Evolutionary conservation across 1,140 invertebrate species (phyloP).

Genomic region (Gryllus bimaculatus): DNA sequence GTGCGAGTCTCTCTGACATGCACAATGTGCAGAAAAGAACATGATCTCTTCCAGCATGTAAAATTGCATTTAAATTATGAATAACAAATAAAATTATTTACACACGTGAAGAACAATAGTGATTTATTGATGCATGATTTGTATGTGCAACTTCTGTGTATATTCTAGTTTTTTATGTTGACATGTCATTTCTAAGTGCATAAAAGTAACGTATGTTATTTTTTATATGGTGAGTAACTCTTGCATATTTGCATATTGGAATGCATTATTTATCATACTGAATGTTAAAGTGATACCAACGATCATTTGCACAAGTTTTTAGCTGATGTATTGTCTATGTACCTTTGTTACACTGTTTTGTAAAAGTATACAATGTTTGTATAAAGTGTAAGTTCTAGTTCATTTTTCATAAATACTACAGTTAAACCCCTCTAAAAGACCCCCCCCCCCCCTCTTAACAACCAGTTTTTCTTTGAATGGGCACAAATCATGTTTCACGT

Average conservation of each 20-base stretch:
- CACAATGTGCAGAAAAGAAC: background rate
- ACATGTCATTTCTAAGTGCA: background rate
- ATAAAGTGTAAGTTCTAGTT: background rate
- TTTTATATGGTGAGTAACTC: background rate
- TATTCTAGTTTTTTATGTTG: background rate
- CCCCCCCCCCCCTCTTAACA: too few relatives aligned
- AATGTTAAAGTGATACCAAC: conserved; percentile 8
- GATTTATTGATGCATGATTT: background rate
- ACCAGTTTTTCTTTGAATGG: too few relatives aligned
- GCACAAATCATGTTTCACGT: too few relatives aligned
- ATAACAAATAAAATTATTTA: background rate
- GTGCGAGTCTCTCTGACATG: background rate
- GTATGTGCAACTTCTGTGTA: background rate
- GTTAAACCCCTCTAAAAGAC: background rate
- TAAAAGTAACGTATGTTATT: background rate
- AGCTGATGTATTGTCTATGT: conserved; percentile 13
- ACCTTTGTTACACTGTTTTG: conserved; percentile 10
- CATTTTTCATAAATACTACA: conserved; percentile 6
- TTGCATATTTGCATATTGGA: background rate
- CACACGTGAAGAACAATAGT: background rate
- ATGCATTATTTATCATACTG: background rate
- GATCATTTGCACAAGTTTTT: conserved; percentile 15
- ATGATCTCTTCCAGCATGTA: background rate
- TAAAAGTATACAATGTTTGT: background rate
- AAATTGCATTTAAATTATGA: background rate